phyloP scores from a whole-genome alignment of 2,797 vertebrate species.

The Phalloptychus januarius region DNA sequence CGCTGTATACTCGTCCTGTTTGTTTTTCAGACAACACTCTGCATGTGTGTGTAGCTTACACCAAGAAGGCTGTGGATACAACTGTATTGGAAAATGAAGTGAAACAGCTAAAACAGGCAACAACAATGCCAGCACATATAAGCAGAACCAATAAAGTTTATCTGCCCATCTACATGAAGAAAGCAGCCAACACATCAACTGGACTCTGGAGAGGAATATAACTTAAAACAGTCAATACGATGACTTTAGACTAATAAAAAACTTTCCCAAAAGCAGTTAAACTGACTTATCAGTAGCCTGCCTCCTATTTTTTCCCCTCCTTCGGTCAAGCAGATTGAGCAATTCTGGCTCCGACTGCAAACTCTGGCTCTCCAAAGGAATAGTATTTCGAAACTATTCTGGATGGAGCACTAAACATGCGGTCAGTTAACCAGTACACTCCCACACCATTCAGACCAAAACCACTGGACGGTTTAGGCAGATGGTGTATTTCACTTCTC shows the following conservation, averaged over 20 bases:
- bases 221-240: constrained; percentile 17
- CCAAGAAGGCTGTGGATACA: constrained; percentile 1
- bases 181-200: constrained; percentile 9
- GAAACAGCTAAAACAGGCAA: constrained; percentile 12
- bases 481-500: constrained; percentile 56
- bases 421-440: constrained; percentile 65
- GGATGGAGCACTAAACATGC: constrained; percentile 67
- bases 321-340: constrained; percentile 51
- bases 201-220: constrained; percentile 7
- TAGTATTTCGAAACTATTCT: constrained; percentile 62
- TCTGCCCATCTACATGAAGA: constrained; percentile 27
- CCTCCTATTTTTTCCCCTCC: constrained; percentile 13
- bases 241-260: constrained; percentile 6
- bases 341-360: constrained; percentile 49
- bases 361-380: constrained; percentile 39
- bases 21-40: constrained; percentile 40
- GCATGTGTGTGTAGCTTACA: constrained; percentile 27
- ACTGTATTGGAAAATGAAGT: constrained; percentile 16
- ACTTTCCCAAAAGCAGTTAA: constrained; percentile 9
- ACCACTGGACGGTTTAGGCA: constrained; percentile 56
- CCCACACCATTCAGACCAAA: constrained; percentile 62
- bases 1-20: constrained; percentile 41
- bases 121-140: constrained; percentile 13
- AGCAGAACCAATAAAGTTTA: constrained; percentile 12
- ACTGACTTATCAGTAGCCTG: constrained; percentile 21